Evolutionary conservation across 2,888 invertebrate genomes (phyloP).

Genomic region (Meiosimyza decipiens): DNA sequence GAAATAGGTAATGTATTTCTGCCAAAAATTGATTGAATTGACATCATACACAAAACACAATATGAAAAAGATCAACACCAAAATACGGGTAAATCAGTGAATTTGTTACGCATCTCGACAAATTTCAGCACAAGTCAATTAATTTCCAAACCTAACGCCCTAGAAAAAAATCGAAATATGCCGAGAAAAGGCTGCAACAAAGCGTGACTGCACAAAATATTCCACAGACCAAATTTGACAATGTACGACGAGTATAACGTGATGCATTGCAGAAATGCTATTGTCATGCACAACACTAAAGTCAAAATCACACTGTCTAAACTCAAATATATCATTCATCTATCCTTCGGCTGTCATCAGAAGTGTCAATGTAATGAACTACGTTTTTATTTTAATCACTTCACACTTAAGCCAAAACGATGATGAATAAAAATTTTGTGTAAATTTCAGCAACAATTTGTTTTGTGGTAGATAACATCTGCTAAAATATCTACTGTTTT

Average conservation of each 20-base stretch:
- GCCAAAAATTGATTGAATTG: neutral
- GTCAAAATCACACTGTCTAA: neutral
- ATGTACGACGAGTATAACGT: too few species aligned
- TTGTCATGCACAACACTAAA: neutral
- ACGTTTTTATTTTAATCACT: constrained; percentile 41
- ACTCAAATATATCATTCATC: neutral
- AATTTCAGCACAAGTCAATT: constrained; percentile 33
- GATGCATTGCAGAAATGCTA: neutral
- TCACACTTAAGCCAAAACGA: constrained; percentile 39
- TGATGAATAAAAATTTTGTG: too few species aligned
- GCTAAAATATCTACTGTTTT: constrained; percentile 41
- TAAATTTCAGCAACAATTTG: too few species aligned
- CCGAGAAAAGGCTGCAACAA: neutral
- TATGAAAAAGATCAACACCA: neutral
- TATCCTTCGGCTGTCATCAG: neutral
- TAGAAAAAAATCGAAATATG: neutral
- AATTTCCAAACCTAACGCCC: constrained; percentile 11
- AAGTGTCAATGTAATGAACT: constrained; percentile 56
- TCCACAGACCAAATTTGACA: too few species aligned
- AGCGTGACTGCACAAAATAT: neutral
- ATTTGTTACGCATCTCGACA: constrained; percentile 34
- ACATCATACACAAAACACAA: neutral
- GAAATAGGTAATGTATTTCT: too few species aligned
- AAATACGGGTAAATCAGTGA: neutral
- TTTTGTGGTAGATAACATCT: constrained; percentile 45